Conservation (phyloP, 2,797 vertebrate species). For the Hemibagrus guttatus region DNA sequence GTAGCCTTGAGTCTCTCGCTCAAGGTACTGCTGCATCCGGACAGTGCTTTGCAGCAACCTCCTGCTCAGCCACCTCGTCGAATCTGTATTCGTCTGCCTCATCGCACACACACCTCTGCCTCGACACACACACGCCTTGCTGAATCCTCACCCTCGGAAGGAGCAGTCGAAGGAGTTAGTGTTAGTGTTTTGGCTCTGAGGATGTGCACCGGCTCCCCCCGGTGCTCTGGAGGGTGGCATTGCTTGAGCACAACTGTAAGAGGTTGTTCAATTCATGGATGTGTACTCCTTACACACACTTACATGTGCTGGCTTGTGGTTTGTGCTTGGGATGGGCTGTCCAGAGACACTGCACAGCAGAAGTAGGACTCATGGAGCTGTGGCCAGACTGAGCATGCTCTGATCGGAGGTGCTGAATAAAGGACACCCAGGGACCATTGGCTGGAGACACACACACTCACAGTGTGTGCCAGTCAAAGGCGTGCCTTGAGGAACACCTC, state of each 20-base stretch:
- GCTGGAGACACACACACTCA: slow-evolving; percentile 85
- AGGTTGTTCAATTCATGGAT: slow-evolving; percentile 84
- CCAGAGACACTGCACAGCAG: slow-evolving; percentile 85
- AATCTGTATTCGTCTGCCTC: slow-evolving; percentile 76
- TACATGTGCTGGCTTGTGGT: slow-evolving; percentile 77
- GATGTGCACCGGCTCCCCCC: slow-evolving; percentile 82
- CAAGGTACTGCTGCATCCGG: slow-evolving; percentile 33
- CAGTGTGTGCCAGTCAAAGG: slow-evolving; percentile 61
- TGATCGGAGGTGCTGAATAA: slow-evolving; percentile 2
- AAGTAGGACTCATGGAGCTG: slow-evolving; percentile 82
- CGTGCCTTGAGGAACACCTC: slow-evolving; percentile 9
- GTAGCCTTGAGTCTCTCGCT: slow-evolving; percentile 52
- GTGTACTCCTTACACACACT: slow-evolving; percentile 69
- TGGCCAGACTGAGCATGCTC: slow-evolving; percentile 74
- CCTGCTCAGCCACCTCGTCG: slow-evolving; percentile 73
- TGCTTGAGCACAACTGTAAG: slow-evolving; percentile 82
- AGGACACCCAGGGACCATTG: slow-evolving; percentile 76
- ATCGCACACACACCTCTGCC: slow-evolving; percentile 77
- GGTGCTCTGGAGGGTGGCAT: slow-evolving; percentile 83
- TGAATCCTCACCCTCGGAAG: slow-evolving; percentile 79
- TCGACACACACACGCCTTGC: slow-evolving; percentile 70
- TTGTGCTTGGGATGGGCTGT: slow-evolving; percentile 72
- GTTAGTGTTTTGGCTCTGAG: slow-evolving; percentile 79
- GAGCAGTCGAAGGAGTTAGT: slow-evolving; percentile 83
- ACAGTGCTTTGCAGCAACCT: slow-evolving; percentile 46